phyloP scores from a whole-genome alignment of 2,113 vertebrate genomes.

The Poecilia latipinna region DNA sequence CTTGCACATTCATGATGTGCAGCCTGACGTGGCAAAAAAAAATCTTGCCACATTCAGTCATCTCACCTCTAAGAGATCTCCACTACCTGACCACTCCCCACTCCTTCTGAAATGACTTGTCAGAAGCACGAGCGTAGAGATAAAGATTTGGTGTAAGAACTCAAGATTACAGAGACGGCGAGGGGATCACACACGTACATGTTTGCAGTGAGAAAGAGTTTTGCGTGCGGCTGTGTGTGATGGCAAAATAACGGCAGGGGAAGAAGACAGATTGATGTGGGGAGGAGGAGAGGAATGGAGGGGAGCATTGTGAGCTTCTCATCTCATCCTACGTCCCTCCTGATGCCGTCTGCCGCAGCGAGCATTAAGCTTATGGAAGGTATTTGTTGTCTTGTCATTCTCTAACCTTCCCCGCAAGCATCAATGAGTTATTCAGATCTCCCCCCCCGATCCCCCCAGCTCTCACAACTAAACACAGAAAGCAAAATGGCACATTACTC shows the following conservation, averaged over 20 bases:
- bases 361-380: constrained; percentile 32
- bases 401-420: constrained; percentile 16
- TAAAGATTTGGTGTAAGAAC: constrained; percentile 48
- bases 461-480: neutral
- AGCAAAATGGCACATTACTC: constrained; percentile 1
- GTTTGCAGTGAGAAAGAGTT: constrained; percentile 13
- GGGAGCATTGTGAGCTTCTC: constrained; percentile 59
- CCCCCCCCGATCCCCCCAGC: neutral
- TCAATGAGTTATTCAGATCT: constrained; percentile 17
- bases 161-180: constrained; percentile 46
- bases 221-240: constrained; percentile 40
- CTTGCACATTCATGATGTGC: constrained; percentile 31
- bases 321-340: constrained; percentile 43
- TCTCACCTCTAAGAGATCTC: constrained; percentile 41
- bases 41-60: constrained; percentile 33
- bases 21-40: constrained; percentile 22
- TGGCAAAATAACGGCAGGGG: constrained; percentile 39
- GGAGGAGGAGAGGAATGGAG: constrained; percentile 38
- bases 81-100: constrained; percentile 41
- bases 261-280: constrained; percentile 39
- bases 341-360: constrained; percentile 31
- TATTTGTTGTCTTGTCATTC: constrained; percentile 44
- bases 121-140: constrained; percentile 51
- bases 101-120: constrained; percentile 55
- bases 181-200: constrained; percentile 9